phyloP scores from a whole-genome alignment of 2,888 invertebrate species.

The Hyalella azteca region DNA sequence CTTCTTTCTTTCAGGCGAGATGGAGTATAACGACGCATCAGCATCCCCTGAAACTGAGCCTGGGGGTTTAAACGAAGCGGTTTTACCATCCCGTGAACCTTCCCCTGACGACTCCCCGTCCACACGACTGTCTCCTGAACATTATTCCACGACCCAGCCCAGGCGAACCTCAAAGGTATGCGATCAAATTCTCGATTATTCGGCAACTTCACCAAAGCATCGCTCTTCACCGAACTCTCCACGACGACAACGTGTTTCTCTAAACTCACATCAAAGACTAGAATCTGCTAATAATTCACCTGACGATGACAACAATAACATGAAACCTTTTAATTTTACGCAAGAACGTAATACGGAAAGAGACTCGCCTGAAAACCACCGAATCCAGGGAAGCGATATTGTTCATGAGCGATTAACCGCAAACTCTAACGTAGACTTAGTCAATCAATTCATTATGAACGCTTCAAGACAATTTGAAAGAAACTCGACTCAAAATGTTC shows the following conservation, averaged over 20 bases:
- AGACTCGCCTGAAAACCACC: neutral
- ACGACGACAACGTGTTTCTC: conserved; percentile 51
- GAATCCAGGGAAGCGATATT: neutral
- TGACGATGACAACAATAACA: conserved; percentile 35
- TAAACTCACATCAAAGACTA: conserved; percentile 48
- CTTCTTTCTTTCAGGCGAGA: neutral
- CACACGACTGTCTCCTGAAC: neutral
- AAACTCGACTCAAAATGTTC: neutral
- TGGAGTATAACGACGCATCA: neutral
- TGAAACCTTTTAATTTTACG: conserved; percentile 7
- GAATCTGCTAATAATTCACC: neutral
- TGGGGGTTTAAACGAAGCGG: neutral
- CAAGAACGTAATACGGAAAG: neutral
- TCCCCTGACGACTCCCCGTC: neutral
- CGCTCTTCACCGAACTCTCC: conserved; percentile 8
- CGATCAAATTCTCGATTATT: neutral
- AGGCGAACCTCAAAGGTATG: neutral
- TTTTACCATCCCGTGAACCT: neutral
- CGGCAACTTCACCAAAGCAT: neutral
- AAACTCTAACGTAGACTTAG: neutral
- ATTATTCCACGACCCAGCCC: neutral
- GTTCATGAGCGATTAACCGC: neutral
- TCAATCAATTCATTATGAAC: neutral
- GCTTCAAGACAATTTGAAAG: neutral
- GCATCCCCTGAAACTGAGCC: neutral